Evolutionary conservation across 2,797 vertebrate species (phyloP).

Genomic region (Sebastes variabilis): DNA sequence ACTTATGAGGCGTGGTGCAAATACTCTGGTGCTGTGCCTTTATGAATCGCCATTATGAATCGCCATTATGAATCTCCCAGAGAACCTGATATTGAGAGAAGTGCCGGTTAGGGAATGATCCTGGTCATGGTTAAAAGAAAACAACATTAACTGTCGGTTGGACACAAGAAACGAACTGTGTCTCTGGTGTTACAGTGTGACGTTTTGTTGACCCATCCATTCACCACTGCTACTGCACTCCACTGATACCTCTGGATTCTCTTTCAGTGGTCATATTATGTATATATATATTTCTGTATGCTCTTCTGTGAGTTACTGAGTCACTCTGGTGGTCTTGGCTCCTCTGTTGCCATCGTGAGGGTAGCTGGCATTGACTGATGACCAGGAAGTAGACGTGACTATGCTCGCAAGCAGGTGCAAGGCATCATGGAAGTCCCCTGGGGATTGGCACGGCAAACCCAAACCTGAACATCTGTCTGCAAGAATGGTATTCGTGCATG

Average conservation of each 20-base stretch:
- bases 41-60: no score
- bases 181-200: background rate
- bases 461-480: slow-evolving; percentile 62
- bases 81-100: no score
- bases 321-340: slow-evolving; percentile 16
- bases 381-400: slow-evolving; percentile 43
- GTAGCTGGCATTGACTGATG: slow-evolving; percentile 48
- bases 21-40: no score
- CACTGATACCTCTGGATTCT: no score
- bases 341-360: background rate
- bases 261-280: background rate
- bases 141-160: background rate
- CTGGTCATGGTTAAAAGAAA: background rate
- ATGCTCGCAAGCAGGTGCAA: slow-evolving; percentile 61
- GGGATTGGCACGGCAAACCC: slow-evolving; percentile 23
- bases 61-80: no score
- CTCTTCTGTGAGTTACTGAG: background rate
- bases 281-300: background rate
- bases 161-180: background rate
- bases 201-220: background rate
- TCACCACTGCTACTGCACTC: background rate
- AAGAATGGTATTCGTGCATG: slow-evolving; percentile 1
- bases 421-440: slow-evolving; percentile 45
- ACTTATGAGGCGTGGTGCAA: no score
- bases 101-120: background rate